Evolutionary conservation across 1,140 invertebrate species (phyloP), one percentile per base, ranked within the genome.

Genomic region (Eulimnadia texana): DNA sequence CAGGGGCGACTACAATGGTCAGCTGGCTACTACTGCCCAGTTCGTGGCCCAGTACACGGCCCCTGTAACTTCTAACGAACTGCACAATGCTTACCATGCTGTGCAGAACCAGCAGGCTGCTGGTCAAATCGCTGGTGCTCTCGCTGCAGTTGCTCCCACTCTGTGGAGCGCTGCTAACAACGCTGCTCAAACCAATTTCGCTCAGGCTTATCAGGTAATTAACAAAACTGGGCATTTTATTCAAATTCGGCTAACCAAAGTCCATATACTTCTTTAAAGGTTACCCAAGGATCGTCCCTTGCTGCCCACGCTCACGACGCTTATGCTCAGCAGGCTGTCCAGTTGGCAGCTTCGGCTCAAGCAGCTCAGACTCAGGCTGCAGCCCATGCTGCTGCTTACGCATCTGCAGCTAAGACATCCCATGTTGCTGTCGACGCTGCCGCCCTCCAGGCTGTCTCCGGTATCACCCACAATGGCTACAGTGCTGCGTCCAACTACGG

Each of bases 11-110:
- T 60, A 60, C 58, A 60, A 60, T 47, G 27, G 50, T 13, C 58
- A 60, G 47, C 16, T 60, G 58, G 58, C 58, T 10, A 60, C 58
- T 20, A 60, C 58, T n/a, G 58, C 58, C 28, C 58, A 60, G 27
- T 60, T 60, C 42, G 58, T 50, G 2, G 58, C 58, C 16, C 58
- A 60, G 25, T 60, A 60, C 58, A 60, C 58, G 1, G 47, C 47
- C 13, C 58, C 58, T 1, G 50, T 51, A 16, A 51, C 58, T 1
- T 53, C 22, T 3, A 50, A 60, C n/a, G 47, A 60, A 49, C 58
- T 60, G 16, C 58, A 60, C 25, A 52, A 50, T 11, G n/a, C 58
- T 6, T 60, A 22, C 49, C 19, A 24, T 2, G 49, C 58, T 22
- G 50, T 60, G 1, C 19, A n/a, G 3, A 52, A 19, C 19, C 58